Evolutionary conservation across 1,140 invertebrate genomes (phyloP).

Genomic region (Chlorops oryzae): DNA sequence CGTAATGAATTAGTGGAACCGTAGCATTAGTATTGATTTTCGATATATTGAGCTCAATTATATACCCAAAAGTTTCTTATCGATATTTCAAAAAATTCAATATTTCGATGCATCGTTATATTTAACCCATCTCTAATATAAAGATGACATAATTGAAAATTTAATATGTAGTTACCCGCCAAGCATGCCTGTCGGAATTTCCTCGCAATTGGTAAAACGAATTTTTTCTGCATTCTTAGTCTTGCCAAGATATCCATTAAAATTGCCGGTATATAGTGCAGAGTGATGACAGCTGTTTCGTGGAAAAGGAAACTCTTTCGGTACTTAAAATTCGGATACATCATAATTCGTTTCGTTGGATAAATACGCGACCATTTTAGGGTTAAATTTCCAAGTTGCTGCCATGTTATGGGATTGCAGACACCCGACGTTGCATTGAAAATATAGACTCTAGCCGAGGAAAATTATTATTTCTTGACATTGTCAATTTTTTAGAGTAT

Average conservation of each 20-base stretch:
- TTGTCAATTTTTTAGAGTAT: neutral
- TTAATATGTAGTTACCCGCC: conserved; percentile 46
- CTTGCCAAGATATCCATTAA: conserved; percentile 61
- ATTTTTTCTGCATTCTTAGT: conserved; percentile 59
- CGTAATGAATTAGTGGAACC: no score
- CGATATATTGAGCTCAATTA: no score
- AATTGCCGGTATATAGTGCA: conserved; percentile 75
- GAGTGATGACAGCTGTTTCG: conserved; percentile 60
- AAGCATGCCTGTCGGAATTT: conserved; percentile 71
- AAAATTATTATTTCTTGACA: neutral
- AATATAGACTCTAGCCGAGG: conserved; percentile 50
- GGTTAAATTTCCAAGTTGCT: conserved; percentile 63
- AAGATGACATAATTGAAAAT: no score
- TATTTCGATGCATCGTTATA: no score
- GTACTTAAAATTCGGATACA: conserved; percentile 78
- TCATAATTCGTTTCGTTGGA: conserved; percentile 76
- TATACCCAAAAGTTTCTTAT: no score
- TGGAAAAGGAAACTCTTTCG: conserved; percentile 67
- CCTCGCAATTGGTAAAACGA: conserved; percentile 79
- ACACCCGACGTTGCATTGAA: conserved; percentile 88
- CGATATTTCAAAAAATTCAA: no score
- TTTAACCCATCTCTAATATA: no score
- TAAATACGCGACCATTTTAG: conserved; percentile 65
- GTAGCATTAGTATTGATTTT: no score
- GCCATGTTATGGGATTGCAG: conserved; percentile 80